phyloP scores from a whole-genome alignment of 2,113 vertebrate genomes.

The Anas platyrhynchos region DNA sequence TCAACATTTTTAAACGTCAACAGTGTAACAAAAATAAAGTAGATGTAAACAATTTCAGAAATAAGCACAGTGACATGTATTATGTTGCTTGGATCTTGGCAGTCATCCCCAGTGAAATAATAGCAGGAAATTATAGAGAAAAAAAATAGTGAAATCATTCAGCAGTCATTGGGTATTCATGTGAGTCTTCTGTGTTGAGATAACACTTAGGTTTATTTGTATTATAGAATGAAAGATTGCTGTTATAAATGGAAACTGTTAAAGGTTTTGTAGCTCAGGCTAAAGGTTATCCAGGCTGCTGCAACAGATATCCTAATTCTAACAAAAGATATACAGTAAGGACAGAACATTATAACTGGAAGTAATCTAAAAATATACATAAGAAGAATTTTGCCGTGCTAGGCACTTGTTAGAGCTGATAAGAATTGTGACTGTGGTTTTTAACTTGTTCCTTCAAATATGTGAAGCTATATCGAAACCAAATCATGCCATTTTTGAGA shows the following conservation, averaged over 20 bases:
- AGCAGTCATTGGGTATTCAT: conserved; percentile 44
- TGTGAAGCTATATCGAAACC: background rate
- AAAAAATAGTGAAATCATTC: conserved; percentile 65
- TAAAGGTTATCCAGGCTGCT: conserved; percentile 68
- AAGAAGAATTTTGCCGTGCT: conserved; percentile 15
- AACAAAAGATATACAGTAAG: conserved; percentile 47
- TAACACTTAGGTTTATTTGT: conserved; percentile 74
- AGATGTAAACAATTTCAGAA: conserved; percentile 33
- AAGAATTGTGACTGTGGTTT: background rate
- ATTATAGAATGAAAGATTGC: conserved; percentile 64
- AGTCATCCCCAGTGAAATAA: conserved; percentile 57
- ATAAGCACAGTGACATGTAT: conserved; percentile 10
- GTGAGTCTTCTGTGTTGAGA: conserved; percentile 67
- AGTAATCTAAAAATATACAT: conserved; percentile 49
- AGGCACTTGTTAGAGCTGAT: conserved; percentile 37
- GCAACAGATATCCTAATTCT: conserved; percentile 65
- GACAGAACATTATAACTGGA: conserved; percentile 30
- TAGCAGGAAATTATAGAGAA: conserved; percentile 70
- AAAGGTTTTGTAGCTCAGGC: conserved; percentile 60
- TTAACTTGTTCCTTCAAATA: background rate
- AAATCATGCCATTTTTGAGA: background rate
- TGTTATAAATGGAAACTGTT: conserved; percentile 69
- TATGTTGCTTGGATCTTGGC: conserved; percentile 61
- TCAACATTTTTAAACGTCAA: conserved; percentile 41
- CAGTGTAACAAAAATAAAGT: conserved; percentile 51